These are phyloP conservation scores for Epinotia demarniana DNA, from an alignment of 2,888 invertebrate genomes.

Conservation along the genomic window DNA sequence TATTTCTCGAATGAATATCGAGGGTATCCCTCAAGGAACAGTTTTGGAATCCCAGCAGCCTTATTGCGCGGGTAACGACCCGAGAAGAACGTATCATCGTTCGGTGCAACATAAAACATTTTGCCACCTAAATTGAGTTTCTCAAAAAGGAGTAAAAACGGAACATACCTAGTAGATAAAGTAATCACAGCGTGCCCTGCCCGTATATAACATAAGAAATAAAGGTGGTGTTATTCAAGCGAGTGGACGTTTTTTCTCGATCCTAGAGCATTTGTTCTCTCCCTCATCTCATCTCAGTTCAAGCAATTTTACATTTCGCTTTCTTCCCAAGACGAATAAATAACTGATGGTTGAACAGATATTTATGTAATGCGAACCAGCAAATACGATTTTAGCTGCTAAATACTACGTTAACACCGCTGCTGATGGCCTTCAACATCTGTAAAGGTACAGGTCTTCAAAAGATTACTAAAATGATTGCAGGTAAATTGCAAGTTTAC, in stretches of 20 bases:
- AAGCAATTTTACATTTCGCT: no score
- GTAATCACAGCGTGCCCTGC: no score
- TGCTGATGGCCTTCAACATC: neutral
- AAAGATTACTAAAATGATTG: neutral
- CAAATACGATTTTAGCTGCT: neutral
- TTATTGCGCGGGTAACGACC: conserved; percentile 59
- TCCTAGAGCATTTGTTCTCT: neutral
- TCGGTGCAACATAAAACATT: conserved; percentile 65
- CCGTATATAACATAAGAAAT: neutral
- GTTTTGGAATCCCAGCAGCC: conserved; percentile 66
- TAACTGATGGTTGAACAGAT: neutral
- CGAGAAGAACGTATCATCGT: conserved; percentile 58
- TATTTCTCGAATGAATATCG: conserved; percentile 68
- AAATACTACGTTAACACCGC: neutral
- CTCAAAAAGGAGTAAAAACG: conserved; percentile 29
- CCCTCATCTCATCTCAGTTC: no score
- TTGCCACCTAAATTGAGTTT: conserved; percentile 53
- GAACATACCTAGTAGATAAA: neutral
- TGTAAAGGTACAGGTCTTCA: neutral
- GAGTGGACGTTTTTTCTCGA: neutral
- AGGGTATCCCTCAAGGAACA: conserved; percentile 66
- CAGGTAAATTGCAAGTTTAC: no score
- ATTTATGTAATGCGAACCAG: neutral
- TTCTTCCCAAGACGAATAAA: no score
- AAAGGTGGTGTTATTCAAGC: neutral